Conservation (phyloP, 64 coral and sea anemone species). For the Cladopsammia gracilis region DNA sequence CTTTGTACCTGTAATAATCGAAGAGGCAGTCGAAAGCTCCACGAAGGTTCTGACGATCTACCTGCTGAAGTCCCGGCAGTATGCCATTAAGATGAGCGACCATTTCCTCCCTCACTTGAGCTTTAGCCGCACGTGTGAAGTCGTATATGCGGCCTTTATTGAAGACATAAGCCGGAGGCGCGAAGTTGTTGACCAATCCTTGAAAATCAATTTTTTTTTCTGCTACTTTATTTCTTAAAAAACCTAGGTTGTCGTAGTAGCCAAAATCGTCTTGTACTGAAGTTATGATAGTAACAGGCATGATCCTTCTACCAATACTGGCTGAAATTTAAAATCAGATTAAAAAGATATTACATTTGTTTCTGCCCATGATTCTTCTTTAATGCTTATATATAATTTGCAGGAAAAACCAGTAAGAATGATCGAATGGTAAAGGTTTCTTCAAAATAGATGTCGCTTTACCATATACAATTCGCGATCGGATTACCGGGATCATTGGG, state of each 20-base stretch:
- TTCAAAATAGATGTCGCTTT: no score
- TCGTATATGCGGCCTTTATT: not conserved
- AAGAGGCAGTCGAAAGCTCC: not conserved
- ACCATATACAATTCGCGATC: no score
- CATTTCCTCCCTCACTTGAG: not conserved
- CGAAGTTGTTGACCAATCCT: not conserved
- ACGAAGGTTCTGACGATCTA: not conserved
- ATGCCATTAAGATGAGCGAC: not conserved
- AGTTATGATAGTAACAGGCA: not conserved
- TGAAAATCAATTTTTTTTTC: not conserved
- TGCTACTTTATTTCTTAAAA: not conserved
- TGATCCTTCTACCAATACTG: not conserved
- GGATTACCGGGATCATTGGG: no score
- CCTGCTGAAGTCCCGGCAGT: not conserved
- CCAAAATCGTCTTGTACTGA: not conserved
- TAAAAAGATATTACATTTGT: no score
- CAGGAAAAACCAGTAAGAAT: no score
- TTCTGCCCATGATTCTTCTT: no score
- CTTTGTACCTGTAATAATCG: not conserved
- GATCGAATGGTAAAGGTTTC: no score
- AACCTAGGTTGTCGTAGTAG: not conserved
- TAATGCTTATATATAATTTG: no score
- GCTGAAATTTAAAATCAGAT: no score
- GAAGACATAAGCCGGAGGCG: not conserved
- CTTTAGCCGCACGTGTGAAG: not conserved